Conservation (phyloP, 2,113 vertebrate genomes). For the Aphyosemion australe region DNA sequence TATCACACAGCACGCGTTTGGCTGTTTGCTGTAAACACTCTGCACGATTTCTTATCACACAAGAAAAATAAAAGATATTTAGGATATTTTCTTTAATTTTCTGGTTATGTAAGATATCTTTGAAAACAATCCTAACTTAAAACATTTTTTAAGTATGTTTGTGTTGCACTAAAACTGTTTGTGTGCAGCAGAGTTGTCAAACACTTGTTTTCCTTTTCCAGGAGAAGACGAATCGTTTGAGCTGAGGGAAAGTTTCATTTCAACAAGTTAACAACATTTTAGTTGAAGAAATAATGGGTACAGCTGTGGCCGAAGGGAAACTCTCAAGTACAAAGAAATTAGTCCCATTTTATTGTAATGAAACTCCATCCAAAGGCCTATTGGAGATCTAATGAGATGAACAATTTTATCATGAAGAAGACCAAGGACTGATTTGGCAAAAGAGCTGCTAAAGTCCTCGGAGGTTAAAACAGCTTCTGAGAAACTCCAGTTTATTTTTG, state of each 20-base stretch:
- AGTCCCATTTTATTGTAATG: conserved; percentile 40
- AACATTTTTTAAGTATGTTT: too few species aligned
- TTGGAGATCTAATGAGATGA: conserved; percentile 48
- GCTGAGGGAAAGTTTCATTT: conserved; percentile 21
- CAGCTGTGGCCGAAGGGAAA: conserved; percentile 29
- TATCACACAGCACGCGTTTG: too few species aligned
- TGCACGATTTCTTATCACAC: too few species aligned
- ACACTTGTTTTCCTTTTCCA: conserved; percentile 10
- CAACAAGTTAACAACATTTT: conserved; percentile 42
- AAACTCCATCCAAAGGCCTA: conserved; percentile 41
- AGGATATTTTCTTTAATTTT: too few species aligned
- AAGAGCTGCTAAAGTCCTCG: conserved; percentile 19
- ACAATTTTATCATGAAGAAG: conserved; percentile 47
- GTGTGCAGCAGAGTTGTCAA: conserved; percentile 14
- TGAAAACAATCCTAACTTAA: too few species aligned
- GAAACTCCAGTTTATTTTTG: conserved; percentile 28
- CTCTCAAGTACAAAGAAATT: conserved; percentile 45
- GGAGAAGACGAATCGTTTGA: conserved; percentile 12
- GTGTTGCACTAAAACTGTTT: too few species aligned
- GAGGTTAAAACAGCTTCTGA: conserved; percentile 33
- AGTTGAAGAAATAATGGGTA: conserved; percentile 36
- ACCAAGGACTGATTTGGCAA: conserved; percentile 37
- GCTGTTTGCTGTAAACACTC: too few species aligned
- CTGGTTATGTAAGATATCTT: too few species aligned
- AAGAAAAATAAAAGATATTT: too few species aligned